Evolutionary conservation across 2,888 invertebrate genomes (phyloP), one percentile per base, ranked within the genome.

Genomic region (Apamea crenata): DNA sequence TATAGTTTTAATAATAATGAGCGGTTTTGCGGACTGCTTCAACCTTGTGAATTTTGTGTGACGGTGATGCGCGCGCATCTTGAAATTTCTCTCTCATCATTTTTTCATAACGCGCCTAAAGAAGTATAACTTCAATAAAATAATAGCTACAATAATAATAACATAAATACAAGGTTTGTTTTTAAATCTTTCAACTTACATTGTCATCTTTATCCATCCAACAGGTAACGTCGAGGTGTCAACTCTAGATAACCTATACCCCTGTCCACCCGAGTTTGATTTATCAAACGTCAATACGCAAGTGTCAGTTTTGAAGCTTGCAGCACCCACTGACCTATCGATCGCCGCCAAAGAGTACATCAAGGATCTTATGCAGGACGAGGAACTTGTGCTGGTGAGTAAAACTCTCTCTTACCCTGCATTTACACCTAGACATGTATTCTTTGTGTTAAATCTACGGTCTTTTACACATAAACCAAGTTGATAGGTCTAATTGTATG

Each of bases 191-290:
- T 32, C 7, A 25, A 53, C 14, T 7, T n/a, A 44, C 1, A 7
- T 59, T 77, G 36, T 14, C 12, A 16, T 16, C 21, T 32, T 69
- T 1, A 3, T 16, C 10, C 8, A 16, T 3, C 2, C 25, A 16
- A 61, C 92, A 96, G 96, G 96, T 25, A 96, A 95, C 89, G 71
- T 91, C 2, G 94, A 94, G 14, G 83, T 94, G 0, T 87, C 92
- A 0, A 77, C 85, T 0, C 86, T 94, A 0, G 94, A 95, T 25
- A 90, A 92, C 3, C 82, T 96, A 0, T 94, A 90, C 89, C 84
- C 91, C 4, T 96, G 96, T 12, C 96, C 96, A 0, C 25, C 87
- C 0, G 81, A 92, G 1, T 82, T 95, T 50, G 82, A 87, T 2
- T 83, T 94, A 5, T 25, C 65, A 1, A 47, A 32, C 0, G 29